Percentiles rank a stretch among this genome's conserved stretches.
These are phyloP conservation scores for Dufourea novaeangliae DNA, from an alignment of 1,140 invertebrate species.

Conservation along the genomic window DNA sequence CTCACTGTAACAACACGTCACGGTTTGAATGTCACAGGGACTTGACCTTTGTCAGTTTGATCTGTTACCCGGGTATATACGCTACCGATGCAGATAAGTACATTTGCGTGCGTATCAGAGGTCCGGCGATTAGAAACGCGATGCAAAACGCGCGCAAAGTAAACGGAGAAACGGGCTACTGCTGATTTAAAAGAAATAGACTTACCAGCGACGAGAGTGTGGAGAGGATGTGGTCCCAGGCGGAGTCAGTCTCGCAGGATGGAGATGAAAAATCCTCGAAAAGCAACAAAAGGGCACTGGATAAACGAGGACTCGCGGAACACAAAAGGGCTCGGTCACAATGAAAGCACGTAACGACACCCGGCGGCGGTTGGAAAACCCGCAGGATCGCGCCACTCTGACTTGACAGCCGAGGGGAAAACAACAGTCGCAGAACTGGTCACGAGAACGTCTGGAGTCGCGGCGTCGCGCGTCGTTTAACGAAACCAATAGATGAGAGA, in stretches of 20 bases:
- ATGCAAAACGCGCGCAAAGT: too few species aligned
- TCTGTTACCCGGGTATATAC: not conserved
- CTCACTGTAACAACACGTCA: too few species aligned
- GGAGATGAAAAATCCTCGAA: slow-evolving; percentile 62
- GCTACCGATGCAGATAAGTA: too few species aligned
- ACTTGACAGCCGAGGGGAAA: slow-evolving; percentile 31
- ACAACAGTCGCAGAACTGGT: slow-evolving; percentile 28
- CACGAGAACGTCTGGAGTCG: not conserved
- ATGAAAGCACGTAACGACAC: slow-evolving; percentile 57
- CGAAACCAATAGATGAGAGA: not conserved
- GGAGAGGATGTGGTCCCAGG: not conserved
- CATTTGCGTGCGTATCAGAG: too few species aligned
- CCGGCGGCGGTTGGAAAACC: slow-evolving; percentile 43
- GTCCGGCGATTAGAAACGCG: too few species aligned
- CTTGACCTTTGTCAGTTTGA: slow-evolving; percentile 1
- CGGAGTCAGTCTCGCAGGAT: not conserved
- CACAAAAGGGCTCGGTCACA: slow-evolving; percentile 58
- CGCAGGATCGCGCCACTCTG: not conserved
- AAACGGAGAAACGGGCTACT: too few species aligned
- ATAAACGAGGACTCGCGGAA: slow-evolving; percentile 56
- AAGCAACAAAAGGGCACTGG: slow-evolving; percentile 60
- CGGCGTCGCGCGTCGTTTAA: slow-evolving; percentile 14
- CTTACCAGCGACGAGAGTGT: slow-evolving; percentile 30
- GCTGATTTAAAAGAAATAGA: not conserved
- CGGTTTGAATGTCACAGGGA: not conserved